Conservation (phyloP, 2,797 vertebrate species). For the Siniperca obscura region DNA sequence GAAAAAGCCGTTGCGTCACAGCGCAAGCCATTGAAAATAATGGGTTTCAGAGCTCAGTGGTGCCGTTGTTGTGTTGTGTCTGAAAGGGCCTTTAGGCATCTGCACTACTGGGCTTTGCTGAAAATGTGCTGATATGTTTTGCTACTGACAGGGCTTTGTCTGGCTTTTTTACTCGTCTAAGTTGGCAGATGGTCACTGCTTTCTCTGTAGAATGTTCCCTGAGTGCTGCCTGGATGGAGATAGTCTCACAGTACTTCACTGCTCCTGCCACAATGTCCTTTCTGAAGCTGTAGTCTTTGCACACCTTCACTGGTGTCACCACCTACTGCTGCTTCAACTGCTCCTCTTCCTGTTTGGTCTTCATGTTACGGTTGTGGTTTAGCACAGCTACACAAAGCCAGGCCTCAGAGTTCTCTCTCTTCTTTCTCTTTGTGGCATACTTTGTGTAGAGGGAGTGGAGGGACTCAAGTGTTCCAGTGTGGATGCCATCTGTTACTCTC, state of each 20-base stretch:
- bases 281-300: neutral
- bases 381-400: neutral
- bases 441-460: neutral
- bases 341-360: too few relatives aligned
- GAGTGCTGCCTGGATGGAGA: slow-evolving; percentile 6
- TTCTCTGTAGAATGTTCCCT: neutral
- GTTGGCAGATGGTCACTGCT: neutral
- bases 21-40: too few relatives aligned
- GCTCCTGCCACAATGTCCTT: neutral
- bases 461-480: too few relatives aligned
- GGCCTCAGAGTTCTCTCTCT: neutral
- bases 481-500: neutral
- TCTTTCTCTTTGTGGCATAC: neutral
- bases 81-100: too few relatives aligned
- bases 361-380: neutral
- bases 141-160: neutral
- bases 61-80: too few relatives aligned
- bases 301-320: too few relatives aligned
- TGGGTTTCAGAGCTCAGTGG: too few relatives aligned
- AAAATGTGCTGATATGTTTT: neutral
- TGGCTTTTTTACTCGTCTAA: neutral
- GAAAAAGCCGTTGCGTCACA: too few relatives aligned
- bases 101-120: too few relatives aligned
- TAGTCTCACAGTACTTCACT: neutral
- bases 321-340: too few relatives aligned